A percentile compares a stretch with the other conserved stretches of the same genome.
phyloP scores from a whole-genome alignment of 2,888 invertebrate genomes.

The Phalera bucephala region DNA sequence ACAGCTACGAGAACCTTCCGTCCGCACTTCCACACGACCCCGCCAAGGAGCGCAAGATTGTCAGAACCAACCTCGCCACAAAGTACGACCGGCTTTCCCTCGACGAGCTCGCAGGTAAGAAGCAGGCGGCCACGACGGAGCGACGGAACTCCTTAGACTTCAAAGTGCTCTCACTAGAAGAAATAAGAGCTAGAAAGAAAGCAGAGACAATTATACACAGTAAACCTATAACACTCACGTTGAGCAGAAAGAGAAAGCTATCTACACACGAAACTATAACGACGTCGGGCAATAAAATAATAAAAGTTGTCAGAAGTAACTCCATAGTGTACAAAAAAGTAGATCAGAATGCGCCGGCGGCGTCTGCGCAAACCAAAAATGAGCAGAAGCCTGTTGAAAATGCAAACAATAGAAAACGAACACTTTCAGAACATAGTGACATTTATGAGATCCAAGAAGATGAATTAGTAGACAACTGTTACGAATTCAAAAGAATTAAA shows the following conservation, averaged over 20 bases:
- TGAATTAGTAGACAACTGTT: constrained; percentile 68
- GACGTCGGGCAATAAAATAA: constrained; percentile 68
- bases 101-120: constrained; percentile 75
- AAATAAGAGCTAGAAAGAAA: constrained; percentile 72
- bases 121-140: constrained; percentile 35
- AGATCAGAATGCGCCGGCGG: constrained; percentile 44
- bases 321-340: constrained; percentile 73
- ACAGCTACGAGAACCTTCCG: constrained; percentile 82
- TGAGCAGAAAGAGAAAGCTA: constrained; percentile 65
- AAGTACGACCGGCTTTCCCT: constrained; percentile 78
- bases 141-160: constrained; percentile 60
- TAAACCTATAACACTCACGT: constrained; percentile 60
- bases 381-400: constrained; percentile 48
- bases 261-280: constrained; percentile 71
- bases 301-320: constrained; percentile 73
- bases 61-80: constrained; percentile 48
- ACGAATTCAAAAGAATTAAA: constrained; percentile 70
- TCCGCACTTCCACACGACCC: constrained; percentile 28
- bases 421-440: constrained; percentile 62
- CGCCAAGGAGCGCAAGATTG: constrained; percentile 49
- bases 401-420: constrained; percentile 58
- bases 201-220: constrained; percentile 42
- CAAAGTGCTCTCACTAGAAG: constrained; percentile 77
- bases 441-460: constrained; percentile 59
- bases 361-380: constrained; percentile 36